Base-by-base conservation (phyloP, 2,888 invertebrate species). In the Pyrochroa serraticornis region DNA sequence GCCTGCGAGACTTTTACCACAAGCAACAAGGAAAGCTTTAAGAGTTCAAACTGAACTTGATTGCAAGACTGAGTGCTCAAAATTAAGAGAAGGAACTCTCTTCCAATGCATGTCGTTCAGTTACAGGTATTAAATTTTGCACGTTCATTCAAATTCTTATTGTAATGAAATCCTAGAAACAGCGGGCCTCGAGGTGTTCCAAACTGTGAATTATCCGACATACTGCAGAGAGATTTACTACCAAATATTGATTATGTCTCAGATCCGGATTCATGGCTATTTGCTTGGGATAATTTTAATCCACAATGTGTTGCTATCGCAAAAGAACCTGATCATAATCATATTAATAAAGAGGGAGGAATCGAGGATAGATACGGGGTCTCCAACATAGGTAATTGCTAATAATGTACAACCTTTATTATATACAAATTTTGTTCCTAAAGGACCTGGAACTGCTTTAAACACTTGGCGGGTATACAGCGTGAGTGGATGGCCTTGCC, bases 401-500 rank as follows among this genome's bases (percentile, higher is more conserved):
- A 22, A 22, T 22, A 22, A 22, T 22, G 5, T 3, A 22, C 22
- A 22, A 22, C 2, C 22, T 22, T 22, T 5, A 22, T 22, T 22
- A 5, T 22, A 5, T 5, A 32, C n/a, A 1, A 33, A 30, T 41
- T 42, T 22, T 7, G n/a, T n/a, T n/a, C n/a, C n/a, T 22, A 3
- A 22, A 22, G 22, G 22, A 22, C 22, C 22, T 5, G 22, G 22
- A 22, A 5, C 5, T 22, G 71, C 73, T 5, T 60, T 77, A 56
- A 77, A 78, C 41, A 77, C 77, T 3, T 92, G 90, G 87, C 84
- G 85, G 32, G 87, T 88, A 64, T 92, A 89, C 79, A 90, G 93
- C 0, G 93, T 93, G 1, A 89, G 89, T 8, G 93, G 93, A 14
- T 88, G 88, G 75, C 91, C 92, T 0, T 93, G 93, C 65, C 84